These are phyloP conservation scores for Peromyscus nudipes DNA, from an alignment of 2,797 vertebrate genomes.

Conservation along the genomic window DNA sequence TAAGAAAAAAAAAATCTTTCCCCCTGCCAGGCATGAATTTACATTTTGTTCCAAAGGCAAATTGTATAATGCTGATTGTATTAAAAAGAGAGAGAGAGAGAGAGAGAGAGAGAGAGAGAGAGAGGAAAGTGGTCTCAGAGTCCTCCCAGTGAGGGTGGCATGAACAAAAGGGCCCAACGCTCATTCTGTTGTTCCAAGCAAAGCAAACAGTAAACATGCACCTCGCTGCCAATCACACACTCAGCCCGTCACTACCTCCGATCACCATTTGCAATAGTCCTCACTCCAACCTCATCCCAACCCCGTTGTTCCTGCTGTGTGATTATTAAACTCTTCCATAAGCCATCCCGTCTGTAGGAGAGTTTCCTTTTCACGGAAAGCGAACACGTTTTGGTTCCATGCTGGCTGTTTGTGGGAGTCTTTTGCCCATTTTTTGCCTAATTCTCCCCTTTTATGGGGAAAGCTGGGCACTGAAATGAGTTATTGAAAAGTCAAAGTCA, in stretches of 20 bases:
- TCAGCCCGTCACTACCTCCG: background rate
- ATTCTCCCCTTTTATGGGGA: background rate
- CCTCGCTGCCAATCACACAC: background rate
- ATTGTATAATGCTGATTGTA: background rate
- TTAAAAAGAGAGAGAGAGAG: background rate
- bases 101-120: background rate
- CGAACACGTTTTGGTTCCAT: background rate
- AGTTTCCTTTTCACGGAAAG: background rate
- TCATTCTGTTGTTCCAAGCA: background rate
- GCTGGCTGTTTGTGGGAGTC: background rate
- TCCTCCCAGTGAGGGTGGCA: background rate
- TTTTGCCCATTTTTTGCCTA: background rate
- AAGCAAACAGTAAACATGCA: background rate
- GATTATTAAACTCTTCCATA: background rate
- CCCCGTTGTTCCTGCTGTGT: too few relatives aligned
- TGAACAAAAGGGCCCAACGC: background rate
- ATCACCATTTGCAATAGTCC: too few relatives aligned
- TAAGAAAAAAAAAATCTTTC: background rate
- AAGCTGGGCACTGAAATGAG: background rate
- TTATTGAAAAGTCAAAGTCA: conserved; percentile 53
- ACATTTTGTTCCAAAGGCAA: background rate
- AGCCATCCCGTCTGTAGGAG: background rate
- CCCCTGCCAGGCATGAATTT: background rate
- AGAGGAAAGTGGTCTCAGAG: background rate
- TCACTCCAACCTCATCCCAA: background rate